Base-by-base conservation (phyloP, 2,797 vertebrate species). In the Acanthopagrus latus region DNA sequence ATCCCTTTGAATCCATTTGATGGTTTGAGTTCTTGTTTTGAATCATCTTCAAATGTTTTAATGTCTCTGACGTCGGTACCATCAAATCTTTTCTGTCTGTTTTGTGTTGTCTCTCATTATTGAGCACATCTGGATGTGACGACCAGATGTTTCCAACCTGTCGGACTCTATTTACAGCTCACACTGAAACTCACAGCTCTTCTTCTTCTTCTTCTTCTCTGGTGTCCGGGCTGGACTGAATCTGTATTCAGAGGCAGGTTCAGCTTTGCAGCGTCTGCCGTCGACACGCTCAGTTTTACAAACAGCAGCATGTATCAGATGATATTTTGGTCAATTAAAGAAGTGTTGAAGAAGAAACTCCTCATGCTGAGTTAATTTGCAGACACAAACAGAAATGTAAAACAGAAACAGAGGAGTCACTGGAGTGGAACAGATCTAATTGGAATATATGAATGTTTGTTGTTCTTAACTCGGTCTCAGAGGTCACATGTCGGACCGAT, bases 401-500 rank as follows among this genome's bases (percentile, higher is more conserved):
- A 91, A 92, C 88, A 83, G 91, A 93, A 92, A 87, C 83, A 91
- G 90, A 84, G 74, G 68, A 86, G 54, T 76, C 89, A 82, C 80
- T 89, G 79, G 86, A 91, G 91, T 90, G 91, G 90, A 82, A 88
- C 91, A 80, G 82, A 74, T 90, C 89, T 94, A 93, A 93, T 93
- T 93, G 92, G 93, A 92, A 91, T 91, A 92, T 87, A 85, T 93
- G 89, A 93, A 91, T 92, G 91, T 93, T 93, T 88, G 84, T 91
- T 93, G 89, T 90, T 51, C 29, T 57, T 55, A 76, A 82, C 72
- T 74, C 58, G 71, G 82, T 90, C 88, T 90, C 84, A 78, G 86
- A 87, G 74, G 87, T 82, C 84, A 56, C 44, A 62, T 55, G 58
- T 21, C 16, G 20, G 33, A 54, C 52, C 14, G 46, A 69, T 68